Conservation (phyloP, 2,797 vertebrate species). For the Brachyrhaphis roseni region DNA sequence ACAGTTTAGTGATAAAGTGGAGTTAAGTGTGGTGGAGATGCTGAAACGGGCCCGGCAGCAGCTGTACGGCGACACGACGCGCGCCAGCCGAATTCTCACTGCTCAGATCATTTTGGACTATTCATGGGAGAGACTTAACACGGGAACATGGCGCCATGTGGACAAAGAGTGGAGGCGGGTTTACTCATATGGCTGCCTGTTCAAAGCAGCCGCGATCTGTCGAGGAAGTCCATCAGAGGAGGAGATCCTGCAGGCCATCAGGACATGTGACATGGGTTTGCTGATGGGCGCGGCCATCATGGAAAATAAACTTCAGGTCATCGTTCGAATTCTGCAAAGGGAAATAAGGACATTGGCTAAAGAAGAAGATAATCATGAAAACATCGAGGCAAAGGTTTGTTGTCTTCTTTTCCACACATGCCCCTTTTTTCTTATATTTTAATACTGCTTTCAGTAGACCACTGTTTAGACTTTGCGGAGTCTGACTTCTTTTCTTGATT, state of each 20-base stretch:
- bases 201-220: constrained; percentile 85
- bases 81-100: constrained; percentile 47
- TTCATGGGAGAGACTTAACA: constrained; percentile 92
- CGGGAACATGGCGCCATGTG: constrained; percentile 86
- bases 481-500: not conserved
- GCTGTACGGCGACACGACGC: constrained; percentile 65
- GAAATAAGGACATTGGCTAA: constrained; percentile 52
- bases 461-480: constrained; percentile 16
- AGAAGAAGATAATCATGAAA: constrained; percentile 49
- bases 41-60: constrained; percentile 73
- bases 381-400: constrained; percentile 75
- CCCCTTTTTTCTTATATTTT: not conserved
- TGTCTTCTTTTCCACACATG: not conserved
- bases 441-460: constrained; percentile 24
- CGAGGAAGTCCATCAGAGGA: constrained; percentile 37
- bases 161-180: constrained; percentile 89
- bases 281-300: constrained; percentile 88
- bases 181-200: constrained; percentile 89
- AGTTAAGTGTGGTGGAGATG: constrained; percentile 72
- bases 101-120: constrained; percentile 85
- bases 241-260: constrained; percentile 73
- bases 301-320: constrained; percentile 79
- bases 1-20: constrained; percentile 78
- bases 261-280: constrained; percentile 88
- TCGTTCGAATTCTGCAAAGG: constrained; percentile 78